A percentile compares a stretch with the other conserved stretches of the same genome.
Evolutionary conservation across 2,797 vertebrate species (phyloP).

Genomic region (Rhabdophis nuchalis): DNA sequence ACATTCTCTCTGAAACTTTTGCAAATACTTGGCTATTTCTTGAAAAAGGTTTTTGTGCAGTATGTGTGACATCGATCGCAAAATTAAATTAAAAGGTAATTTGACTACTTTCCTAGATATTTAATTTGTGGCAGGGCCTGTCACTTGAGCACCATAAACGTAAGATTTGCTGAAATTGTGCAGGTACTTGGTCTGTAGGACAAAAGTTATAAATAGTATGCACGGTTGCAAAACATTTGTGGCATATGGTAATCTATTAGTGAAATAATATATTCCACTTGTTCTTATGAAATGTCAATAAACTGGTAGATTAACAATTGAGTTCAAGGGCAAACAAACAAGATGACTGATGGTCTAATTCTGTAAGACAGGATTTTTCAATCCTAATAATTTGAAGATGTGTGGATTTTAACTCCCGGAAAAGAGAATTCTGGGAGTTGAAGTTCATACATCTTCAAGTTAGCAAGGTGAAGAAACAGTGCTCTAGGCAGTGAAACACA

Average conservation of each 20-base stretch:
- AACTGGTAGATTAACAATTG: no score
- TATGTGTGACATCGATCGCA: neutral
- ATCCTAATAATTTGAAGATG: neutral
- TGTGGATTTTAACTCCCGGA: neutral
- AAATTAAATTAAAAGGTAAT: neutral
- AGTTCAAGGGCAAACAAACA: neutral
- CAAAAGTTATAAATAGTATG: neutral
- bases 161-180: neutral
- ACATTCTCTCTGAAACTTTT: neutral
- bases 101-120: neutral
- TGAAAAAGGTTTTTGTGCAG: neutral
- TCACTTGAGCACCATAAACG: neutral
- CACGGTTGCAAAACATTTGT: neutral
- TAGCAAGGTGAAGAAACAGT: neutral
- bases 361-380: neutral
- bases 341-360: neutral
- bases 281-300: neutral
- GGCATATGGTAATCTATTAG: neutral
- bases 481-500: no score
- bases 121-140: neutral
- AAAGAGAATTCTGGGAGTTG: neutral
- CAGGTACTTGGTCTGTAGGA: neutral
- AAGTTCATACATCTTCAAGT: neutral
- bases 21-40: neutral
- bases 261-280: neutral